Evolutionary conservation across 1,140 invertebrate species (phyloP), one percentile per base, ranked within the genome.

Genomic region (Sycobia sp.): DNA sequence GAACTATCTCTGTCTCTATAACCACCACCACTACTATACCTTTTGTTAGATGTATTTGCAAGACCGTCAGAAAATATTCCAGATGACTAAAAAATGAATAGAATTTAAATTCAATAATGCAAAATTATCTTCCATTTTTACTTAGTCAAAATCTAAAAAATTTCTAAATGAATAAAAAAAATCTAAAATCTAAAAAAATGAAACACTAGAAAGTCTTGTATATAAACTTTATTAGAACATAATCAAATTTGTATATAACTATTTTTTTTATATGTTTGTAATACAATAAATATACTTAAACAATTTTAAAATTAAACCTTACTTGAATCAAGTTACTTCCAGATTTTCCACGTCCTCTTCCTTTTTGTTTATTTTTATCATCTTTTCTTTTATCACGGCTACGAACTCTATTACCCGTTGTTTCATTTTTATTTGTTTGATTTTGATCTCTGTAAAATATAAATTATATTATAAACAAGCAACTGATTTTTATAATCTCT

Each of bases 1-100:
- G 66, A 67, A 16, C 41, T 67, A 9, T 70, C 69, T 39, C 68
- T 69, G 46, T 47, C 51, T 20, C 44, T 60, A 14, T 13, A 55
- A 38, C 32, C 58, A 47, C 69, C 62, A 44, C 63, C 7, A 25
- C 49, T 32, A 25, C 46, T 29, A 20, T 53, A 46, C 36, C 51
- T 66, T 22, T 59, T 68, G 25, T 67, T 63, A n/a, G 66, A 27
- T 49, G 50, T 13, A 14, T 69, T 68, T 4, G 59, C 57, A 54
- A 77, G 62, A 36, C 76, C 78, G 65, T 79, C 75, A 10, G 78
- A 79, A 68, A 79, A 81, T 10, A 82, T 57, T 62, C 80, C 78
- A 22, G 62, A 50, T 54, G 77, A 76, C 79, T 82, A 38, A 1
- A 73, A 67, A 36, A 41, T 61, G 20, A n/a, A 25, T 32, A 32